A percentile compares a stretch with the other conserved stretches of the same genome.
phyloP scores from a whole-genome alignment of 1,140 invertebrate species.

The Vollenhovia emeryi region DNA sequence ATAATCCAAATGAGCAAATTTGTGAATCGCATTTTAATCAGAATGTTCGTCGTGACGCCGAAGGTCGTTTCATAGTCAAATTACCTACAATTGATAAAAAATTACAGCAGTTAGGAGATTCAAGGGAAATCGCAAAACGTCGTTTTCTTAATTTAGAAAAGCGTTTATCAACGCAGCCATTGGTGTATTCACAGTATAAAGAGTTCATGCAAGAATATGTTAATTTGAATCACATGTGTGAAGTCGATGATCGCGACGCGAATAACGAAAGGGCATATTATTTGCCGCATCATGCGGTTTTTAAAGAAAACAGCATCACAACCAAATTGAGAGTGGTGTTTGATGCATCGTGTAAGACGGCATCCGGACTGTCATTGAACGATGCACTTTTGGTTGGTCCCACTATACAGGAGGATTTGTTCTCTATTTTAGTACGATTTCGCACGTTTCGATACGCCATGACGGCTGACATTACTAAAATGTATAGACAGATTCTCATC shows the following conservation, averaged over 20 bases:
- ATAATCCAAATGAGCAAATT: neutral
- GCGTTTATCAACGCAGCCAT: neutral
- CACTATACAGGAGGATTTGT: constrained; percentile 38
- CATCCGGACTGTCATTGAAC: neutral
- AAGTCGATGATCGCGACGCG: neutral
- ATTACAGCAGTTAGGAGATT: neutral
- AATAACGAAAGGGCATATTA: neutral
- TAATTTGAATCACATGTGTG: neutral
- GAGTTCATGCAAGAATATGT: constrained; percentile 1
- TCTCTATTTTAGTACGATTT: constrained; percentile 47
- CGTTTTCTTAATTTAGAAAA: neutral
- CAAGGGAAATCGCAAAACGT: neutral
- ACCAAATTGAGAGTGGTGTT: constrained; percentile 10
- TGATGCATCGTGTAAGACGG: neutral
- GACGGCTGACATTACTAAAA: constrained; percentile 26
- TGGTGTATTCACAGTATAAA: neutral
- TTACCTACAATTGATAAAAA: neutral
- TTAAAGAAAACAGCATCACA: neutral
- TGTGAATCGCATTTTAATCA: constrained; percentile 10
- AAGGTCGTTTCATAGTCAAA: neutral
- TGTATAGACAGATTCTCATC: constrained; percentile 1
- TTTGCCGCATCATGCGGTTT: constrained; percentile 4
- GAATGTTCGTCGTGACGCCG: neutral
- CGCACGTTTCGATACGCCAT: constrained; percentile 26
- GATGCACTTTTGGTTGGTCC: neutral